A percentile compares a stretch with the other conserved stretches of the same genome.
phyloP scores from a whole-genome alignment of 2,113 vertebrate genomes.

The Epinephelus fuscoguttatus region DNA sequence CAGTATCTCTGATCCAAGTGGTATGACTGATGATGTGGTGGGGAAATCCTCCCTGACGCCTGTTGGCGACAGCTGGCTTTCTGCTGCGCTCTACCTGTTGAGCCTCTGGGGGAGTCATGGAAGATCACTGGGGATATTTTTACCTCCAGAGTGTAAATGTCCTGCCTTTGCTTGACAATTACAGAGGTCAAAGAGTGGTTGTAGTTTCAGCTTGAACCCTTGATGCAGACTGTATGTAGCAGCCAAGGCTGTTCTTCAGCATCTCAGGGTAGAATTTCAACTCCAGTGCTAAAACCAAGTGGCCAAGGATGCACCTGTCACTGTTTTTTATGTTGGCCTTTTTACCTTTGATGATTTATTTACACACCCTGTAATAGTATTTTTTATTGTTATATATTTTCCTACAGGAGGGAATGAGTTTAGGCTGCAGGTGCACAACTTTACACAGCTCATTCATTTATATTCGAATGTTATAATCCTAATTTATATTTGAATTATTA shows the following conservation, averaged over 20 bases:
- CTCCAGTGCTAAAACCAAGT: slow-evolving; percentile 44
- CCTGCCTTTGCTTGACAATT: slow-evolving; percentile 61
- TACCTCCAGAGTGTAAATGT: slow-evolving; percentile 61
- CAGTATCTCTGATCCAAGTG: slow-evolving; percentile 40
- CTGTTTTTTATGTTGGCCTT: slow-evolving; percentile 38
- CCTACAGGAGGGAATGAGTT: not conserved
- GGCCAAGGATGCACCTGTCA: slow-evolving; percentile 66
- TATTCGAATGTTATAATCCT: too few species aligned
- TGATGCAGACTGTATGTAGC: slow-evolving; percentile 23
- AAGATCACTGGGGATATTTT: slow-evolving; percentile 70
- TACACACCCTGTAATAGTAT: not conserved
- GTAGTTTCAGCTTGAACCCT: slow-evolving; percentile 49
- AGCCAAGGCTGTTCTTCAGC: slow-evolving; percentile 50
- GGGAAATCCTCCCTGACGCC: slow-evolving; percentile 66
- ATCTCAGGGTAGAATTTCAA: slow-evolving; percentile 72
- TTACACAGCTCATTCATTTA: not conserved
- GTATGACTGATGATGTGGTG: slow-evolving; percentile 65
- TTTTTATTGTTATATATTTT: not conserved
- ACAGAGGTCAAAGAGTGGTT: slow-evolving; percentile 62
- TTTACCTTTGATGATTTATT: slow-evolving; percentile 35
- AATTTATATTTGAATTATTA: not conserved
- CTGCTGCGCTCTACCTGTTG: slow-evolving; percentile 71
- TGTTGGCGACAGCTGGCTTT: slow-evolving; percentile 68
- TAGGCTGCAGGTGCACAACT: not conserved
- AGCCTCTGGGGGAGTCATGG: slow-evolving; percentile 63